Evolutionary conservation across 2,797 vertebrate species (phyloP), one percentile per base, ranked within the genome.

Genomic region (Chaunax sp.): DNA sequence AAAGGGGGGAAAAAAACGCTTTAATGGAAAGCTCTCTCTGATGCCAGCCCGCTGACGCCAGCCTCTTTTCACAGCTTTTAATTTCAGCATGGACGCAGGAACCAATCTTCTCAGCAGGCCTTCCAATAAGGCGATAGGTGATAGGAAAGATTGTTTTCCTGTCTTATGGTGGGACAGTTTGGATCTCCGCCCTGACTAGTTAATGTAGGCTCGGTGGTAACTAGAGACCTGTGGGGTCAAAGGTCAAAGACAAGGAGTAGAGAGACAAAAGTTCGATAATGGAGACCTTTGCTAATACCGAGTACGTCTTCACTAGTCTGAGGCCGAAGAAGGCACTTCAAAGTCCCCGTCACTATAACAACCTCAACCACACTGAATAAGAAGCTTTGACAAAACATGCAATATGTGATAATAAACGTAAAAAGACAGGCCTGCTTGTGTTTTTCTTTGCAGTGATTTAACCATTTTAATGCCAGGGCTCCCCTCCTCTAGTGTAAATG

Each of bases 101-200:
- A 77, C 57, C 74, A 73, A 66, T 71, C 68, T 76, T 84, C 58
- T 64, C 56, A 78, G 77, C 5, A 20, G 82, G 30, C 46, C 78
- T 75, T 88, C 87, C 84, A 72, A 74, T 15, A 14, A n/a, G 50
- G 18, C 28, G n/a, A n/a, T n/a, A 81, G 78, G 68, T 74, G 64
- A 80, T 74, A 53, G 45, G 37, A 59, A 41, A 53, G 59, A 83
- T 49, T 84, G 44, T 55, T 82, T 84, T 81, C 44, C 70, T 72
- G 73, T 76, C 77, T 80, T 78, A 82, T 19, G 54, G 51, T 68
- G 15, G 45, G 25, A 53, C 38, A n/a, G 30, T 51, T 65, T n/a
- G 49, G 65, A 60, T 58, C 56, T 5, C 55, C 60, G 28, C 33
- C 35, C 19, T 72, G 50, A 69, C 60, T 65, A 65, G 62, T 75